A percentile compares a stretch with the other conserved stretches of the same genome.
These are phyloP conservation scores for Trichogramma evanescens DNA, from an alignment of 2,888 invertebrate species.

Conservation along the genomic window DNA sequence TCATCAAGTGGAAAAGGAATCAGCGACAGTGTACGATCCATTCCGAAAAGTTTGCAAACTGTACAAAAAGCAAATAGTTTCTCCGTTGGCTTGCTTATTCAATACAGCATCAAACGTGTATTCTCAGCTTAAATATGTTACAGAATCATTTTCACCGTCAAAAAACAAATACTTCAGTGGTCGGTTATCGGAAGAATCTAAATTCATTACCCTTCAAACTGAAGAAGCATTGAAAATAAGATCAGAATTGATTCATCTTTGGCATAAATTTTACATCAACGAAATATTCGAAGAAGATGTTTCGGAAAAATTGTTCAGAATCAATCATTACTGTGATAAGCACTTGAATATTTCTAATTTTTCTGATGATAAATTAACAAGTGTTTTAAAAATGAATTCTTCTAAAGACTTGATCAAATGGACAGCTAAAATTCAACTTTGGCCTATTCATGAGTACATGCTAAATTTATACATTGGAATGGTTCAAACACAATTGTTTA, in stretches of 20 bases:
- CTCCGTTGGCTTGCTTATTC: conserved; percentile 33
- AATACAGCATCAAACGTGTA: conserved; percentile 24
- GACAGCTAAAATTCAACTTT: conserved; percentile 45
- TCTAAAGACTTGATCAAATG: conserved; percentile 29
- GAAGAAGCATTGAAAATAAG: conserved; percentile 24
- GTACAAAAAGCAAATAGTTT: conserved; percentile 28
- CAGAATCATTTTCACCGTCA: conserved; percentile 24
- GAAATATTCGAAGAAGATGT: conserved; percentile 22
- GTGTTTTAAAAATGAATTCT: not conserved
- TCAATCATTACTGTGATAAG: conserved; percentile 23
- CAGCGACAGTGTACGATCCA: conserved; percentile 29
- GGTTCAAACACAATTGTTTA: conserved; percentile 28
- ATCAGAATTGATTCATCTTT: conserved; percentile 27
- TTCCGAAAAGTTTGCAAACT: conserved; percentile 34
- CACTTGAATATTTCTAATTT: conserved; percentile 23
- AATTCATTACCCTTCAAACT: conserved; percentile 27
- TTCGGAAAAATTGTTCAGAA: conserved; percentile 17
- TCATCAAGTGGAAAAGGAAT: conserved; percentile 25
- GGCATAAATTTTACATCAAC: conserved; percentile 27
- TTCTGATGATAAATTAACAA: conserved; percentile 10
- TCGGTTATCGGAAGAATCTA: conserved; percentile 23
- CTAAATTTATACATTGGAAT: conserved; percentile 43
- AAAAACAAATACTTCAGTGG: conserved; percentile 19
- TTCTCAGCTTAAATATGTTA: conserved; percentile 23
- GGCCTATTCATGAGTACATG: conserved; percentile 56